Conservation (phyloP, 2,888 invertebrate genomes). For the Drosophila atripex region DNA sequence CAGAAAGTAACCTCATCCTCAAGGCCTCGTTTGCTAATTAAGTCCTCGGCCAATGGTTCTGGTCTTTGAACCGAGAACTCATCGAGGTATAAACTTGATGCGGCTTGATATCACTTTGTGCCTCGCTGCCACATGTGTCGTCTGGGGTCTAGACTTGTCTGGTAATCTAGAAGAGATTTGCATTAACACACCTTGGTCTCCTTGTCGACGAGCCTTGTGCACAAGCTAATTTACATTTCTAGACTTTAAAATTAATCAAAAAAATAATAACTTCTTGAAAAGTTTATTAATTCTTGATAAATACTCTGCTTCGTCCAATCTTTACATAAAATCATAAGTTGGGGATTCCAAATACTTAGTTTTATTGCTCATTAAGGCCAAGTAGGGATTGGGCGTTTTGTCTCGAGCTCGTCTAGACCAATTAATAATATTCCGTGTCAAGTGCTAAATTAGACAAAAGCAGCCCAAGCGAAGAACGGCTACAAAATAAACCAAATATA, state of each 20-base stretch:
- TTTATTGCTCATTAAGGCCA: constrained; percentile 27
- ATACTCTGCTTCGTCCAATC: neutral
- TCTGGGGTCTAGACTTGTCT: constrained; percentile 16
- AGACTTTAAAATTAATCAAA: neutral
- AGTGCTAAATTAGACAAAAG: constrained; percentile 57
- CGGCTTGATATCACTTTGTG: constrained; percentile 18
- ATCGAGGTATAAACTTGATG: constrained; percentile 13
- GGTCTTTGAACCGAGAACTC: constrained; percentile 22
- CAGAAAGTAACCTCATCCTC: constrained; percentile 15
- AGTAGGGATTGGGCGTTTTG: constrained; percentile 16
- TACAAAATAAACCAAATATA: constrained; percentile 50
- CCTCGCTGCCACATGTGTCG: constrained; percentile 13
- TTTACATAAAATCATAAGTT: neutral
- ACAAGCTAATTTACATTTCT: neutral
- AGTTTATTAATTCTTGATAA: neutral
- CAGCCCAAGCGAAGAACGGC: constrained; percentile 16
- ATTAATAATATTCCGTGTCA: constrained; percentile 75
- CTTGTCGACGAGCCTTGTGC: neutral
- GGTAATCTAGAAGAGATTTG: constrained; percentile 1
- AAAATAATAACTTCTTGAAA: neutral
- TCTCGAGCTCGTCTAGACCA: constrained; percentile 65
- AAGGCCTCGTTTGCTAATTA: constrained; percentile 37
- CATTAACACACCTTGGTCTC: neutral
- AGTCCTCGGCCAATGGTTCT: constrained; percentile 27
- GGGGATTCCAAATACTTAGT: constrained; percentile 9